phyloP scores from a whole-genome alignment of 2,113 vertebrate species.

The Tragulus kanchil region DNA sequence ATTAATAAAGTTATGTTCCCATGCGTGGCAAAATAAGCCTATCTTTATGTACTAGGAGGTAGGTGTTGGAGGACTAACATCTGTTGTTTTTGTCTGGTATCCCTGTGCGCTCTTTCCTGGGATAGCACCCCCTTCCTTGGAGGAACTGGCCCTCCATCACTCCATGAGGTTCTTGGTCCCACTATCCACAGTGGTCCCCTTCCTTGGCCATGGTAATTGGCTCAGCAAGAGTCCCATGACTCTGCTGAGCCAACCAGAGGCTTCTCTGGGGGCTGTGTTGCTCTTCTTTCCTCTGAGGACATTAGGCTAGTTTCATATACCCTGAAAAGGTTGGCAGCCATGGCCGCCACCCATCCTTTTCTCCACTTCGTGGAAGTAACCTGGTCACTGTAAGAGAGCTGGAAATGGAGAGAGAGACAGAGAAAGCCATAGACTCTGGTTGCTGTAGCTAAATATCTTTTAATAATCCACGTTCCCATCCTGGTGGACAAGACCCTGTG shows the following conservation, averaged over 20 bases:
- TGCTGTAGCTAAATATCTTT: background rate
- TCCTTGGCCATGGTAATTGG: background rate
- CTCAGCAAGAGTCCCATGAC: background rate
- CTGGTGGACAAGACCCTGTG: background rate
- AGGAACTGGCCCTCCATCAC: background rate
- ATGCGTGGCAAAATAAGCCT: conserved; percentile 21
- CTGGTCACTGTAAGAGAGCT: background rate
- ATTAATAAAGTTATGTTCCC: conserved; percentile 44
- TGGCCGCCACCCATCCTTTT: background rate
- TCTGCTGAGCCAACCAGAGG: background rate
- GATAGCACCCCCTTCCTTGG: background rate
- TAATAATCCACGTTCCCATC: background rate
- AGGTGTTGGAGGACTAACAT: conserved; percentile 36
- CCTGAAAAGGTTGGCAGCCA: background rate
- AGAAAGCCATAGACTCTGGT: background rate
- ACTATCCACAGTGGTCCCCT: background rate
- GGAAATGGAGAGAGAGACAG: background rate
- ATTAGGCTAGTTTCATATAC: background rate
- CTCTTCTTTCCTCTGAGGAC: background rate
- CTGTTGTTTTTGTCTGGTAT: conserved; percentile 55
- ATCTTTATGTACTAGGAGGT: conserved; percentile 49
- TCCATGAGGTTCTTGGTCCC: background rate
- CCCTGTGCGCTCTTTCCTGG: background rate
- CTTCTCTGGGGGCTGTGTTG: background rate
- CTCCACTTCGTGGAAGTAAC: background rate